Evolutionary conservation across 1,140 invertebrate genomes (phyloP).

Genomic region (Hyles vespertilio): DNA sequence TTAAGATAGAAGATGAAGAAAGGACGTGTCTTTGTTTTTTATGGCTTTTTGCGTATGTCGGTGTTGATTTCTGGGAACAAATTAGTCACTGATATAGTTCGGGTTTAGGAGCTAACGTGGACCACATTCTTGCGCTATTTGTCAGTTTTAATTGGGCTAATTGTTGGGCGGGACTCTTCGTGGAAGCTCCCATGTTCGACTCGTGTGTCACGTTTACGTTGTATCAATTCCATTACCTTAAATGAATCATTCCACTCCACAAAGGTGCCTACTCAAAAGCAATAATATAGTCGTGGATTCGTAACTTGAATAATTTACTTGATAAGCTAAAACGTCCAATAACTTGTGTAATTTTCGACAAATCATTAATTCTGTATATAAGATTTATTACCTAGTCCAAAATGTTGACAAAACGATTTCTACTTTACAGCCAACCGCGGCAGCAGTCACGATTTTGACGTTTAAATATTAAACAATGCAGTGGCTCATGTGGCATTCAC

Average conservation of each 20-base stretch:
- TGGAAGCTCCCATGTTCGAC: constrained; percentile 25
- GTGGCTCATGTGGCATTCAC: constrained; percentile 10
- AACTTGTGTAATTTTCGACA: too few relatives aligned
- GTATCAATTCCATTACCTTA: not conserved
- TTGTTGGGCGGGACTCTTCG: constrained; percentile 50
- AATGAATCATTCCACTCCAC: too few relatives aligned
- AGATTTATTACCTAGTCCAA: not conserved
- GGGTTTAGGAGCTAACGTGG: constrained; percentile 18
- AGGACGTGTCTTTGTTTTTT: not conserved
- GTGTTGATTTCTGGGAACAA: constrained; percentile 17
- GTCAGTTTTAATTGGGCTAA: constrained; percentile 54
- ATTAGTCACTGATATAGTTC: constrained; percentile 27
- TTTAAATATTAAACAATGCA: constrained; percentile 15
- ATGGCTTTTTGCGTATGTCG: not conserved
- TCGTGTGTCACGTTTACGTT: not conserved
- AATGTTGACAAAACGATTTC: not conserved
- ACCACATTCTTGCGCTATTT: constrained; percentile 27
- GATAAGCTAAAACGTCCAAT: too few relatives aligned
- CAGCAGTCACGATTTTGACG: constrained; percentile 16
- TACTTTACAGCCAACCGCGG: constrained; percentile 10
- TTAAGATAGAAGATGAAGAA: too few relatives aligned
- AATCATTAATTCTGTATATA: too few relatives aligned
- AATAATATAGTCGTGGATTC: too few relatives aligned
- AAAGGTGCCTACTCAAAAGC: too few relatives aligned
- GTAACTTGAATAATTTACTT: too few relatives aligned